Evolutionary conservation across 2,888 invertebrate species (phyloP).

Genomic region (Gymnocheta viridis): DNA sequence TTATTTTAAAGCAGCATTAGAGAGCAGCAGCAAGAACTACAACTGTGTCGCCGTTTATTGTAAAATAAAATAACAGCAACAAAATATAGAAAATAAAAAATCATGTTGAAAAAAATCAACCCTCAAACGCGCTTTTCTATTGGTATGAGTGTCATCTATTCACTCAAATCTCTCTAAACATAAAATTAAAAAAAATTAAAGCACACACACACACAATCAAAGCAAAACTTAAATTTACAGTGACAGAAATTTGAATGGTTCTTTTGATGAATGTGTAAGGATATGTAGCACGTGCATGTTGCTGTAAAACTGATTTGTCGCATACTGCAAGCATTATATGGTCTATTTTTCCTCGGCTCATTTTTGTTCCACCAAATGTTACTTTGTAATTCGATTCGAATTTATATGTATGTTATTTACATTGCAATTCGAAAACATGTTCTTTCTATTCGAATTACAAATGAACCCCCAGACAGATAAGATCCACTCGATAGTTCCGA

Average conservation of each 20-base stretch:
- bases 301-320: no score
- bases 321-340: no score
- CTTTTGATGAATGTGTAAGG: not conserved
- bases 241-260: constrained; percentile 51
- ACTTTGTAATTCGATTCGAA: no score
- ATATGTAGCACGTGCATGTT: not conserved
- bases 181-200: constrained; percentile 66
- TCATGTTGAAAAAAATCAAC: constrained; percentile 75
- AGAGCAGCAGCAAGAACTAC: constrained; percentile 77
- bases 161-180: constrained; percentile 77
- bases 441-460: no score
- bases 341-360: no score
- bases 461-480: no score
- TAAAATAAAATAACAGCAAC: constrained; percentile 70
- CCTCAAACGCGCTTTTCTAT: constrained; percentile 76
- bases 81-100: constrained; percentile 69
- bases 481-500: no score
- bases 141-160: constrained; percentile 79
- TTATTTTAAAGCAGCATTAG: constrained; percentile 56
- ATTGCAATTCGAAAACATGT: no score
- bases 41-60: constrained; percentile 69
- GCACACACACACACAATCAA: not conserved
- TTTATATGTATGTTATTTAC: no score
- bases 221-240: constrained; percentile 63
- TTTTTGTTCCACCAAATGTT: no score